These are phyloP conservation scores for Cydia pomonella DNA, from an alignment of 1,140 invertebrate genomes.

Conservation along the genomic window DNA sequence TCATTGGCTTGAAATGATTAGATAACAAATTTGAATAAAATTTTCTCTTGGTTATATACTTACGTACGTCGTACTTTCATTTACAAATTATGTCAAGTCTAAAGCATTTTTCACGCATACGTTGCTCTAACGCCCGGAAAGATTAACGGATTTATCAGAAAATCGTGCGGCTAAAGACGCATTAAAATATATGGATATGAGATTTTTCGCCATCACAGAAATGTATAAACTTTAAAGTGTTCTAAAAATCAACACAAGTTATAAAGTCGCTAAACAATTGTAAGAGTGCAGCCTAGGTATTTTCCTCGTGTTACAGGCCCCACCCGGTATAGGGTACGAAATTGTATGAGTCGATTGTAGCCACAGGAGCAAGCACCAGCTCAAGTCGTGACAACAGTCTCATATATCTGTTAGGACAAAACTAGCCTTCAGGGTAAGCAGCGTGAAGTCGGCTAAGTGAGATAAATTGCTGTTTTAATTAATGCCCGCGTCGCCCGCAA, in stretches of 20 bases:
- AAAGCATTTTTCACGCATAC: neutral
- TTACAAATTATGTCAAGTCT: neutral
- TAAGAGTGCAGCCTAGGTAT: no score
- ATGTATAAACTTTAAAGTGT: no score
- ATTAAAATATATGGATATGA: neutral
- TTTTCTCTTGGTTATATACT: no score
- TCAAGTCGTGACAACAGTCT: constrained; percentile 19
- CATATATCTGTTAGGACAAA: constrained; percentile 29
- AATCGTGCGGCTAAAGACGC: neutral
- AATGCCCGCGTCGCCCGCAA: constrained; percentile 45
- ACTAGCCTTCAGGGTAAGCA: constrained; percentile 35
- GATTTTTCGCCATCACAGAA: neutral
- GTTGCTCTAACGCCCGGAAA: neutral
- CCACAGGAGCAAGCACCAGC: neutral
- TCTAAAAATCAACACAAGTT: no score
- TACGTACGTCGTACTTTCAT: no score
- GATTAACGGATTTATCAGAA: neutral
- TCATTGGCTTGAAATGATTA: no score
- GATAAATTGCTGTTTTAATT: constrained; percentile 65
- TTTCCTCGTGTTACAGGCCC: no score
- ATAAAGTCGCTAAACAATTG: no score
- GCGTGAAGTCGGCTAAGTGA: constrained; percentile 47
- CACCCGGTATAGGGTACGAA: no score
- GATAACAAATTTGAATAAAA: no score
- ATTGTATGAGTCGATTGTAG: neutral